These are phyloP conservation scores for Sigmodon hispidus DNA, from an alignment of 2,113 vertebrate genomes.

Conservation along the genomic window DNA sequence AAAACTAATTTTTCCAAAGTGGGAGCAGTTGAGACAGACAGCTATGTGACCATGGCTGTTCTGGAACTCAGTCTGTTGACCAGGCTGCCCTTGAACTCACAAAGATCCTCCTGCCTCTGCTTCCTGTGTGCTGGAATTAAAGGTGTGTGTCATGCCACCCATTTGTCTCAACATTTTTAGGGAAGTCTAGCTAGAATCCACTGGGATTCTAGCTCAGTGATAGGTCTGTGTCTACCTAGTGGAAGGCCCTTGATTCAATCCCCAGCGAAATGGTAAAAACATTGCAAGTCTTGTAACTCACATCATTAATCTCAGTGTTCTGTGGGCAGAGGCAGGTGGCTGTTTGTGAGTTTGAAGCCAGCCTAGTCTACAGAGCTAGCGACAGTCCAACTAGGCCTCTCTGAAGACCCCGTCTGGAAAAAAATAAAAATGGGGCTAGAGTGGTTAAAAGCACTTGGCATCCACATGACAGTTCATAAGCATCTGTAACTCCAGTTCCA, in stretches of 20 bases:
- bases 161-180: not conserved
- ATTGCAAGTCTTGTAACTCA: not conserved
- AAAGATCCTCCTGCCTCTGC: not conserved
- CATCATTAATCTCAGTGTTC: not conserved
- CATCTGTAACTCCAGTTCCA: not conserved
- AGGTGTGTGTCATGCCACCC: not conserved
- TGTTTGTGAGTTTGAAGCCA: not conserved
- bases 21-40: not conserved
- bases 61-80: not conserved
- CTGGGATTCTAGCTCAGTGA: not conserved
- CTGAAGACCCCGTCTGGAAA: not conserved
- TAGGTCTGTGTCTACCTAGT: not conserved
- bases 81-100: not conserved
- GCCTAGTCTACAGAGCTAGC: not conserved
- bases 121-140: not conserved
- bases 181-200: no score
- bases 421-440: not conserved
- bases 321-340: not conserved
- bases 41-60: not conserved
- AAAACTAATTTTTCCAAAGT: not conserved
- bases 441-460: not conserved
- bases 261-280: not conserved
- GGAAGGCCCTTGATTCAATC: not conserved
- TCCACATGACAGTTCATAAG: not conserved
- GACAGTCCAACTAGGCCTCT: not conserved